Base-by-base conservation (phyloP, 2,888 invertebrate genomes). In the Patella caerulea region DNA sequence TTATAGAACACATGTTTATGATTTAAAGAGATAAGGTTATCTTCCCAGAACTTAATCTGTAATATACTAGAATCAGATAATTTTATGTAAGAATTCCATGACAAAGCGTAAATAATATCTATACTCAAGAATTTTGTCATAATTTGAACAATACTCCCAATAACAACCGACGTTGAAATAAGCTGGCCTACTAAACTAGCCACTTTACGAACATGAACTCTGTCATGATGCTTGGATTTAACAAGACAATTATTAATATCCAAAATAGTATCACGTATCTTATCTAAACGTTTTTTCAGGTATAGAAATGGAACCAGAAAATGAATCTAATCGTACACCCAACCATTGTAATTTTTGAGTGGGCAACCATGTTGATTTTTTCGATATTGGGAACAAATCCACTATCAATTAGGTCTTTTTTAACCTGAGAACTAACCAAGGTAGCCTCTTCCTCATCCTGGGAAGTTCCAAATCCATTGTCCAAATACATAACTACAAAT, bases 11-110 rank as follows among this genome's bases (percentile, higher is more conserved):
- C 29, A 29, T 29, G 29, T 29, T 29, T 29, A 29, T 29, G 29
- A 29, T 29, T 29, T 29, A 29, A 29, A 29, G 29, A 59, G 1
- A 59, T 2, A n/a, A 15, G 15, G 12, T 59, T 59, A 59, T n/a
- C 15, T n/a, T n/a, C 5, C n/a, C 59, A 15, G n/a, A n/a, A 59
- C 59, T 59, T n/a, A 9, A 81, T 34, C 71, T 79, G 77, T 24
- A 55, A 34, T 14, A 65, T 17, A 72, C 79, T 77, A 1, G 76
- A 65, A 19, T 53, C 14, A 19, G 76, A 78, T 17, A 81, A 14
- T 24, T 7, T 14, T 29, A 81, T 76, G 72, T 71, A 71, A 1
- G 77, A 65, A 74, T 78, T 65, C 79, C 79, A 81, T 2, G 73
- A 52, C 14, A 7, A 17, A 17, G 79, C 73, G 2, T 15, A 34